Evolutionary conservation across 37 sponge, comb jelly and placozoan species (phyloP), one percentile per base, ranked within the genome.

Genomic region (Spongilla lacustris): DNA sequence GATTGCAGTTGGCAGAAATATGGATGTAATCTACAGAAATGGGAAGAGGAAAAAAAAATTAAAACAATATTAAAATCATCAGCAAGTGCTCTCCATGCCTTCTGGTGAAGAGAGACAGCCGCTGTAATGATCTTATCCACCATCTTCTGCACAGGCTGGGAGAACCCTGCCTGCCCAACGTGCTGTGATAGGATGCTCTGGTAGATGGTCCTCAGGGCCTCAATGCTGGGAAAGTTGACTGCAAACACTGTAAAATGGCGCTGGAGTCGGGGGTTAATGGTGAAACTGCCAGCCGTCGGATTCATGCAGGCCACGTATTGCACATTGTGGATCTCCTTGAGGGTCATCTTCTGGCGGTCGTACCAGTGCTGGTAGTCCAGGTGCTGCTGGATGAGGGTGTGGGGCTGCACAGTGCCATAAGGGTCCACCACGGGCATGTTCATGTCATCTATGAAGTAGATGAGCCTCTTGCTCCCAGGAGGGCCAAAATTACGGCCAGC

Each of bases 271-370:
- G 99, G 89, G 86, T 98, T 98, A 88, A 98, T 97, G 87, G 99
- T 98, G 91, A 98, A 98, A 85, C 96, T 95, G 34, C 99, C 99
- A 76, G 99, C 97, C 49, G 99, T 98, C 26, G 99, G 99, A 83
- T 98, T 98, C 99, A 98, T 98, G 75, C 99, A 98, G 71, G 99
- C 96, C 34, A 96, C 96, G 87, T 98, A 98, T 82, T 98, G 99
- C 29, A 91, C 91, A 84, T 95, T 95, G 84, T 89, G 95, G 71
- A 98, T 88, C 68, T 98, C 99, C 86, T 98, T 98, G 75, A 98
- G 91, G 14, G 83, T 91, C 83, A 96, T 80, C 90, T 98, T 98
- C 36, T 85, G 72, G 4, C 99, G 75, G 73, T 98, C 99, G 77
- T 98, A 96, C 99, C 99, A 98, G 84, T 97, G 97, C 38, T 81